Evolutionary conservation across 2,888 invertebrate genomes (phyloP).

Genomic region (Philopedon plagiatum): DNA sequence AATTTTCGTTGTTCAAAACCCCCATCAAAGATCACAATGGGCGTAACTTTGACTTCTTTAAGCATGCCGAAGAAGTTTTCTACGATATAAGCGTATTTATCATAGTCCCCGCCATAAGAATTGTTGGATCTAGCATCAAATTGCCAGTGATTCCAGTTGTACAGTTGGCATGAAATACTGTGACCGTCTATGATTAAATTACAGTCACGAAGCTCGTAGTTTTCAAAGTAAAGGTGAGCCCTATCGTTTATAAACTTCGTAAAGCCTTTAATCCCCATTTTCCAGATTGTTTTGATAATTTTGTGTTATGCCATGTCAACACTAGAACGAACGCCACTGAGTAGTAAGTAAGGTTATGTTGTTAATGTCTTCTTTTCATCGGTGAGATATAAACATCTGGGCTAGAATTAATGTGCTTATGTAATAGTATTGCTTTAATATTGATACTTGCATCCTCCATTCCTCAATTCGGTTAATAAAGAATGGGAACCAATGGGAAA

Average conservation of each 20-base stretch:
- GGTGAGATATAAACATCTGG: background rate
- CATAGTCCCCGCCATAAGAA: constrained; percentile 90
- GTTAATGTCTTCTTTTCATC: background rate
- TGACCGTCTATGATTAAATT: constrained; percentile 86
- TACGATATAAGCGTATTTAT: constrained; percentile 79
- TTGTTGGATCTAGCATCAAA: constrained; percentile 67
- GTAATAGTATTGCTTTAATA: no score
- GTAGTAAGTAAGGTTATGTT: constrained; percentile 9
- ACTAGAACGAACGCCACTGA: constrained; percentile 26
- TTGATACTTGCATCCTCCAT: no score
- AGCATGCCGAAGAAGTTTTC: constrained; percentile 80
- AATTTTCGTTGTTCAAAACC: constrained; percentile 72
- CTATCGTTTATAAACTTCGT: constrained; percentile 83
- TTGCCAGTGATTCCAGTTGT: constrained; percentile 72
- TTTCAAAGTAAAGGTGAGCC: constrained; percentile 76
- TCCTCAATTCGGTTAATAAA: no score
- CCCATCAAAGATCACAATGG: constrained; percentile 84
- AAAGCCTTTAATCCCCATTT: constrained; percentile 89
- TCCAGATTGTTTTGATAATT: constrained; percentile 24
- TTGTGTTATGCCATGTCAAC: constrained; percentile 46
- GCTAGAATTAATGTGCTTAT: no score
- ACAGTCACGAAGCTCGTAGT: constrained; percentile 77
- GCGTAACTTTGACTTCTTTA: constrained; percentile 78
- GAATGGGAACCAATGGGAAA: no score
- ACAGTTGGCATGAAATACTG: constrained; percentile 81